A percentile compares a stretch with the other conserved stretches of the same genome.
Evolutionary conservation across 2,113 vertebrate species (phyloP).

Genomic region (Tringa solitaria): DNA sequence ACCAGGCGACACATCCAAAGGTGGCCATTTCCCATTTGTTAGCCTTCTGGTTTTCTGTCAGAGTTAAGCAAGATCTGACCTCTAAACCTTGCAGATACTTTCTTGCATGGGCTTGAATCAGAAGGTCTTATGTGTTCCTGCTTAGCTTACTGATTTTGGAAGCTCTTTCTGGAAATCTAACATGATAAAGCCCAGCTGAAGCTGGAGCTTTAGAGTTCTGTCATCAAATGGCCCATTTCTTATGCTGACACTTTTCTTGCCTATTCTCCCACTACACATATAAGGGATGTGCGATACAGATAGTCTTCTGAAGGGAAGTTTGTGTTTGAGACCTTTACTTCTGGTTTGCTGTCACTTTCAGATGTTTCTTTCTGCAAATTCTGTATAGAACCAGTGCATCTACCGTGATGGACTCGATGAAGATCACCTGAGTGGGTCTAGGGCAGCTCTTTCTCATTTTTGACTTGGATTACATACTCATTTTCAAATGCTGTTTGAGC

Average conservation of each 20-base stretch:
- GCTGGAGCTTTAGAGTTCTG: neutral
- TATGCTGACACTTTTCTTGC: neutral
- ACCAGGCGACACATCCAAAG: neutral
- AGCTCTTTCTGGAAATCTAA: neutral
- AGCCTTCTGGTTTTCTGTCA: slow-evolving; percentile 1
- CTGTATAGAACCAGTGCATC: neutral
- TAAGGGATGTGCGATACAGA: neutral
- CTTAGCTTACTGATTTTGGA: neutral
- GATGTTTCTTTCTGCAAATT: neutral
- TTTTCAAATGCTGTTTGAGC: neutral
- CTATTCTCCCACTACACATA: neutral
- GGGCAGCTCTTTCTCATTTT: neutral
- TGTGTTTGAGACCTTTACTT: neutral
- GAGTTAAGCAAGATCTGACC: neutral
- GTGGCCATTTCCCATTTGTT: neutral
- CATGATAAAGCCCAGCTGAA: neutral
- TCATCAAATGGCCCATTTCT: neutral
- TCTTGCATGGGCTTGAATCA: neutral
- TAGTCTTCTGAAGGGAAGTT: neutral
- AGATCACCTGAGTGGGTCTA: neutral
- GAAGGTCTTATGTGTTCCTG: neutral
- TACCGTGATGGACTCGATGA: neutral
- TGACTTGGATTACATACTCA: neutral
- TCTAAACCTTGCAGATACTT: neutral
- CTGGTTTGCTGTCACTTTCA: neutral